Conservation (phyloP, 2,113 vertebrate species). For the Mesocricetus auratus region DNA sequence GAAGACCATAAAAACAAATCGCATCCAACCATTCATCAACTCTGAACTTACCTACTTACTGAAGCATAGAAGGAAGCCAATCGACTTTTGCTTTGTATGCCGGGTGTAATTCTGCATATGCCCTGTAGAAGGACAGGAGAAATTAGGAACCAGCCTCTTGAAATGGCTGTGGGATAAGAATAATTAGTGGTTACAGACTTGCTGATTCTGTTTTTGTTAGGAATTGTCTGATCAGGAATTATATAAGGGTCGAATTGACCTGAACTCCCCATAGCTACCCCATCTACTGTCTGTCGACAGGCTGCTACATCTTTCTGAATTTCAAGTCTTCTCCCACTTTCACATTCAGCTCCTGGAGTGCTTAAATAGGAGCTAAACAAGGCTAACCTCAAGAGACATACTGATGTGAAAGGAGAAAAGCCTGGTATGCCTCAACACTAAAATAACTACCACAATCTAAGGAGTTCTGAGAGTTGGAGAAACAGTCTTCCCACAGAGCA, state of each 20-base stretch:
- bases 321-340: neutral
- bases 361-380: neutral
- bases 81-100: conserved; percentile 31
- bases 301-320: too few relatives aligned
- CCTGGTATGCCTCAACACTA: neutral
- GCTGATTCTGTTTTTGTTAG: neutral
- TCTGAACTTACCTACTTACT: conserved; percentile 41
- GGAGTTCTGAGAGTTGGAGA: neutral
- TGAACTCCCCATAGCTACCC: too few relatives aligned
- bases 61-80: neutral
- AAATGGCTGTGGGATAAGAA: neutral
- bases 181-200: neutral
- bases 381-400: neutral
- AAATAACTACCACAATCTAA: neutral
- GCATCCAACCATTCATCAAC: conserved; percentile 26
- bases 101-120: neutral
- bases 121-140: neutral
- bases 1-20: conserved; percentile 69
- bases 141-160: neutral
- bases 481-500: neutral
- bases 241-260: neutral
- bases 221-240: neutral
- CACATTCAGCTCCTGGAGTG: neutral
- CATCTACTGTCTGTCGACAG: neutral
- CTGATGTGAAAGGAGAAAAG: neutral